Base-by-base conservation (phyloP, 2,113 vertebrate genomes). In the Cathartes aura region DNA sequence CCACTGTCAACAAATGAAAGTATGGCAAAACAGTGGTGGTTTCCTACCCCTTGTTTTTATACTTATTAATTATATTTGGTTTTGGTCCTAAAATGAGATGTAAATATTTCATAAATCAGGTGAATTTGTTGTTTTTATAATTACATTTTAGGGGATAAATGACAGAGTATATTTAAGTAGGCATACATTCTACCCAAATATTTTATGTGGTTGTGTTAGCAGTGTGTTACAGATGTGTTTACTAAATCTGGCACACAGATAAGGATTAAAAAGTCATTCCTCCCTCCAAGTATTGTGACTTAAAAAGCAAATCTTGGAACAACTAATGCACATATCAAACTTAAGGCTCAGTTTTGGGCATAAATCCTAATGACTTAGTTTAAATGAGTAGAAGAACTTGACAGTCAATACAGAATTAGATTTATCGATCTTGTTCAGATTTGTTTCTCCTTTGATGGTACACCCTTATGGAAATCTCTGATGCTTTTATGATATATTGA, bases 31-130 rank as follows among this genome's bases (percentile, higher is more conserved):
- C 70, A 73, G 52, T 89, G 59, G 95, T 67, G 96, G 70, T 96
- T 95, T 97, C 43, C 40, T 88, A 92, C 40, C 63, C 80, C 52
- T 92, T 82, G 48, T 93, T 97, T 97, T 96, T 52, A 60, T 58
- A 60, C 62, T 92, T 97, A 96, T 96, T 96, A 87, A 94, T 98
- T 90, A 80, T 89, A 94, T 96, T 98, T 98, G 89, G 47, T 3
- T 96, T 98, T 89, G 84, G 91, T 94, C 45, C 96, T 96, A 84
- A 96, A 97, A 91, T 90, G 82, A 95, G 66, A 96, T 91, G 90
- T 59, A 97, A 86, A 40, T 87, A 93, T 97, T 97, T 94, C 76
- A 97, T 97, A 82, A 96, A 89, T 93, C 83, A 91, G 94, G 82
- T 97, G 79, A 96, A 93, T 97, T 93, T 97, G 30, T 92, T 97